These are phyloP conservation scores for Hemistola chrysoprasaria DNA, from an alignment of 2,888 invertebrate genomes.

Conservation along the genomic window DNA sequence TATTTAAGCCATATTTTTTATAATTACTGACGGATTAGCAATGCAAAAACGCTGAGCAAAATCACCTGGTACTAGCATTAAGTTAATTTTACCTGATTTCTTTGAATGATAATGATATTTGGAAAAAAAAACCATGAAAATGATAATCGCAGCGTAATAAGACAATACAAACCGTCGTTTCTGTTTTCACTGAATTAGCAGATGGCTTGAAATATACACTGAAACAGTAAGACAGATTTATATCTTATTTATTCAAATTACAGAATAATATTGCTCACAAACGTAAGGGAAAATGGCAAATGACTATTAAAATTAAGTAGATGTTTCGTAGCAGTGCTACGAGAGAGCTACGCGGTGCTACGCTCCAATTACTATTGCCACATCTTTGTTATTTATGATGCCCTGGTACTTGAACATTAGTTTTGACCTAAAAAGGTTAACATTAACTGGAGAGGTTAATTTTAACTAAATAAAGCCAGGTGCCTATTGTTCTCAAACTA, in stretches of 20 bases:
- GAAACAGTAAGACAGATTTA: conserved; percentile 48
- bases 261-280: conserved; percentile 14
- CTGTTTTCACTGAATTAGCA: conserved; percentile 58
- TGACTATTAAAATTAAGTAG: conserved; percentile 28
- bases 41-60: no score
- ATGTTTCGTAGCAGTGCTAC: conserved; percentile 17
- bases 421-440: no score
- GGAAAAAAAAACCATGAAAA: neutral
- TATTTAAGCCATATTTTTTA: no score
- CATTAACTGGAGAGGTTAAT: neutral
- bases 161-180: conserved; percentile 16
- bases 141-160: no score
- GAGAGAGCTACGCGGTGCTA: conserved; percentile 2
- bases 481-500: conserved; percentile 27
- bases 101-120: no score
- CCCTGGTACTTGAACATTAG: no score
- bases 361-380: no score
- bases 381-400: no score
- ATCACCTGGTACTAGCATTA: no score
- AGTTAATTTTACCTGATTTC: no score
- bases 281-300: conserved; percentile 20
- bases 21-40: no score
- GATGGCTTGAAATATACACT: conserved; percentile 43
- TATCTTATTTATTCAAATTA: conserved; percentile 44
- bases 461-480: neutral